These are phyloP conservation scores for Eonycteris spelaea DNA, from an alignment of 2,113 vertebrate genomes.

Conservation along the genomic window DNA sequence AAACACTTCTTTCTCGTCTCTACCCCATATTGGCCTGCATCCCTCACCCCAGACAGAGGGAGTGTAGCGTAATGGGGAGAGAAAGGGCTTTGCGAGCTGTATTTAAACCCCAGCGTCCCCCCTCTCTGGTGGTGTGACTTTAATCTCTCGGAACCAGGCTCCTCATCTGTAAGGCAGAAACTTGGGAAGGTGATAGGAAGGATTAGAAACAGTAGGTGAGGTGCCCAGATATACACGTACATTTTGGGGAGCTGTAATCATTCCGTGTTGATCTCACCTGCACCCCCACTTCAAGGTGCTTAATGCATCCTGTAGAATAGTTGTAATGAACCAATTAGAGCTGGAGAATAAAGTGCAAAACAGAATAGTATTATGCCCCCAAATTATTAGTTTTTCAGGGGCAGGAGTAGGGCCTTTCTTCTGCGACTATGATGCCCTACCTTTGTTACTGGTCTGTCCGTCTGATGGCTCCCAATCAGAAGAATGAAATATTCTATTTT, in stretches of 20 bases:
- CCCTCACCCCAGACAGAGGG: background rate
- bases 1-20: fast-evolving
- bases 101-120: background rate
- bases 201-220: background rate
- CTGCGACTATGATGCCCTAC: background rate
- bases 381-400: background rate
- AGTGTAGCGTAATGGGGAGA: background rate
- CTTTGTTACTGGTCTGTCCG: too few species aligned
- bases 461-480: background rate
- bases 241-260: background rate
- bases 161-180: background rate
- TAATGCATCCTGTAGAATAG: background rate
- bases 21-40: fast-evolving
- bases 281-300: background rate
- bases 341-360: background rate
- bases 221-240: too few species aligned
- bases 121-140: background rate
- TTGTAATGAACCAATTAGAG: background rate
- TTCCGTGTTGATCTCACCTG: background rate
- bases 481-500: background rate
- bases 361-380: background rate
- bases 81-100: background rate
- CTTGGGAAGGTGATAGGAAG: background rate
- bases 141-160: background rate
- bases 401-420: background rate